phyloP scores from a whole-genome alignment of 2,888 invertebrate genomes.

The Drosophila prolongata region DNA sequence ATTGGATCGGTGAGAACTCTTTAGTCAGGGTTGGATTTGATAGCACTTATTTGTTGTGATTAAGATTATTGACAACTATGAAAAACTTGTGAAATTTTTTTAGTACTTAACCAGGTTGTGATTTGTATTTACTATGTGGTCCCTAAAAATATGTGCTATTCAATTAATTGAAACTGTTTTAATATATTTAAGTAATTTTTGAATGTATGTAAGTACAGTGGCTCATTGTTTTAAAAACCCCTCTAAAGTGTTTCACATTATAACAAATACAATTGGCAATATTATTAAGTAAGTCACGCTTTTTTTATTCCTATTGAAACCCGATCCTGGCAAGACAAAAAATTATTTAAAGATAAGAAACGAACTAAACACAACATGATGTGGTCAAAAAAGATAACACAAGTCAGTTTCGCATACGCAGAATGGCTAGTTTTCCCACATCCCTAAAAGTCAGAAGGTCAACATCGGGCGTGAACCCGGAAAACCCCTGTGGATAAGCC shows the following conservation, averaged over 20 bases:
- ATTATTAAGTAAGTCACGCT: not conserved
- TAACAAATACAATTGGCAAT: too few relatives aligned
- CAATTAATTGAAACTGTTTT: too few relatives aligned
- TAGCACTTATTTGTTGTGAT: too few relatives aligned
- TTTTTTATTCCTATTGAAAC: not conserved
- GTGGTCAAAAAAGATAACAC: not conserved
- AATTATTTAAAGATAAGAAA: not conserved
- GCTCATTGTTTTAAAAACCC: too few relatives aligned
- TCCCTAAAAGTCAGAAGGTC: slow-evolving; percentile 19
- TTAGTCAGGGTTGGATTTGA: not conserved
- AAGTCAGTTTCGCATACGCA: not conserved
- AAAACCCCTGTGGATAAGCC: slow-evolving; percentile 30
- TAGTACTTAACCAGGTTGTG: too few relatives aligned
- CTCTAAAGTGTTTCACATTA: too few relatives aligned
- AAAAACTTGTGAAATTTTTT: too few relatives aligned
- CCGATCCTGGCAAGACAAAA: not conserved
- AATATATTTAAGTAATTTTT: too few relatives aligned
- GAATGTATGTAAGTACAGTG: too few relatives aligned
- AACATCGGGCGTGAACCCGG: slow-evolving; percentile 25
- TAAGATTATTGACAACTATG: too few relatives aligned
- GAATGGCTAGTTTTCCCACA: slow-evolving; percentile 25
- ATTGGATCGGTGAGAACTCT: not conserved
- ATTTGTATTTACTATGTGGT: too few relatives aligned
- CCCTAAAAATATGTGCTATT: too few relatives aligned
- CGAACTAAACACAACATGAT: not conserved